Evolutionary conservation across 2,113 vertebrate genomes (phyloP).

Genomic region (Phyllostomus hastatus): DNA sequence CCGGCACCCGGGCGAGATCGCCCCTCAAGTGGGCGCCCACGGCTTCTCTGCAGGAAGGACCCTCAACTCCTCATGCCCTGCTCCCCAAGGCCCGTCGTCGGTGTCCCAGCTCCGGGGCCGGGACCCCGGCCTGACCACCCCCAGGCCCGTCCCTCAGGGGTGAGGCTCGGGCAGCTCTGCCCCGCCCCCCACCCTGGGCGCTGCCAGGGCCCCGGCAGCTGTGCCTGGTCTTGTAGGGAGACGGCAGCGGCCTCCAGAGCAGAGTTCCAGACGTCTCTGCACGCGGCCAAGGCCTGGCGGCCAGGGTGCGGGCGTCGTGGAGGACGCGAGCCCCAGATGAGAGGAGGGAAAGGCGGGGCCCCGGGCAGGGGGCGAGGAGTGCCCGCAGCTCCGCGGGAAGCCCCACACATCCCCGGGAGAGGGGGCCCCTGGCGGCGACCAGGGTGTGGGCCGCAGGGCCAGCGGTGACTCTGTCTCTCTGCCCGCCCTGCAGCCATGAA

Average conservation of each 20-base stretch:
- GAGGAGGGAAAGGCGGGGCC: background rate
- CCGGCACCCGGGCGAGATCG: background rate
- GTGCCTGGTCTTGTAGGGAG: background rate
- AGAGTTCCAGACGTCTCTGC: no score
- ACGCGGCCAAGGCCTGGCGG: background rate
- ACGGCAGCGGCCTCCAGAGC: background rate
- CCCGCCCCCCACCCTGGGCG: background rate
- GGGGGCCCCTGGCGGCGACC: accelerated
- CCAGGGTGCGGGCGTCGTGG: background rate
- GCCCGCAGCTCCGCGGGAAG: accelerated
- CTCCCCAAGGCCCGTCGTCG: background rate
- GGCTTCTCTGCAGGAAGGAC: no score
- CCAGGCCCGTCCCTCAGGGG: background rate
- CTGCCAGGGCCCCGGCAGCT: background rate
- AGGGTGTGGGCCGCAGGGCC: accelerated
- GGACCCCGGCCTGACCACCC: background rate
- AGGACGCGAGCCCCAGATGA: background rate
- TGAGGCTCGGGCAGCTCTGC: background rate
- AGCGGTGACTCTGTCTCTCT: background rate
- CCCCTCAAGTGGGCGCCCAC: no score
- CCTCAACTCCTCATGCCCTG: background rate
- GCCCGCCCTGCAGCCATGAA: constrained; percentile 91
- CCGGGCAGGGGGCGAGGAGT: no score
- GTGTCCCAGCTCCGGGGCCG: background rate
- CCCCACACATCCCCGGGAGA: background rate